Evolutionary conservation across 2,113 vertebrate species (phyloP).

Genomic region (Sphaerodactylus townsendi): DNA sequence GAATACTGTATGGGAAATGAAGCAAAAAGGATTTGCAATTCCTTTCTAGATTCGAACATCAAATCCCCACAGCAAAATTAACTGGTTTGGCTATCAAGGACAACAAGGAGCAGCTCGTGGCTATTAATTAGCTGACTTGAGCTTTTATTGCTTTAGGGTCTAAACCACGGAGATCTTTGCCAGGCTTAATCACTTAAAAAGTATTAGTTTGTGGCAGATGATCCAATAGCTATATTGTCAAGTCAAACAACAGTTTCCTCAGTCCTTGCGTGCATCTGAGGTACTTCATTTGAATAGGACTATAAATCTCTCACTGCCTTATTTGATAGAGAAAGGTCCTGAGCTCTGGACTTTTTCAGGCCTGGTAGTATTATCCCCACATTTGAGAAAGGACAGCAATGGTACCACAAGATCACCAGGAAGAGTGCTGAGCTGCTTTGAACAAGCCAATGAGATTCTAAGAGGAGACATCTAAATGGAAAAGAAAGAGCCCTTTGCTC

Average conservation of each 20-base stretch:
- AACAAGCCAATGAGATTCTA: not conserved
- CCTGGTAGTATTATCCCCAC: no score
- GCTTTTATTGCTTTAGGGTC: not conserved
- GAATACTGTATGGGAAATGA: not conserved
- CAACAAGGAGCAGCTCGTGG: no score
- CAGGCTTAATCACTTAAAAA: not conserved
- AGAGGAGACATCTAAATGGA: not conserved
- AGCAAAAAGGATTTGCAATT: not conserved
- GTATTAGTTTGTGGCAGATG: not conserved
- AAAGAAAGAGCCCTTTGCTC: not conserved
- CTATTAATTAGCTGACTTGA: not conserved
- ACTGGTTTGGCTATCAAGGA: no score
- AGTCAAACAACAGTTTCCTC: not conserved
- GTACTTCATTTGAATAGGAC: not conserved
- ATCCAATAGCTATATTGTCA: not conserved
- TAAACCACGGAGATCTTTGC: not conserved
- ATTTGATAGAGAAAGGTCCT: not conserved
- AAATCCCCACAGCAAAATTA: not conserved
- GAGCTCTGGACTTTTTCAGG: not conserved
- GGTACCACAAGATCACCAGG: not conserved
- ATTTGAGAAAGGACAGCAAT: not conserved
- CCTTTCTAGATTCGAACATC: not conserved
- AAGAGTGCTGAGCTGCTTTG: not conserved
- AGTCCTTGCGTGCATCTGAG: not conserved
- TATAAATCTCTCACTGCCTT: not conserved